phyloP scores from a whole-genome alignment of 2,797 vertebrate species.

The Silurus lanzhouensis region DNA sequence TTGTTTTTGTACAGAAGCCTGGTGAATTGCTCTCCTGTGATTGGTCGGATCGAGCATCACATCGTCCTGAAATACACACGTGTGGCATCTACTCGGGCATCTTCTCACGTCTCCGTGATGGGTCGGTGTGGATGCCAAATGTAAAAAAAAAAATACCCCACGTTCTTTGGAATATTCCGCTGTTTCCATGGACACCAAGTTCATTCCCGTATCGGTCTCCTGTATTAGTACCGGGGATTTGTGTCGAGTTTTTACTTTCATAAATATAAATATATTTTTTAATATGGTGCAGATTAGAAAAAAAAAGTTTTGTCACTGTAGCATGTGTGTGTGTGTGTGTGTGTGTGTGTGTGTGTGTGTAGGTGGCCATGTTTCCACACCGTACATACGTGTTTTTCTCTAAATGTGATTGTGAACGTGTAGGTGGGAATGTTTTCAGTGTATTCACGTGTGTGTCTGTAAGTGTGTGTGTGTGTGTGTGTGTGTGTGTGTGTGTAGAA shows the following conservation, averaged over 20 bases:
- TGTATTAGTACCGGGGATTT: background rate
- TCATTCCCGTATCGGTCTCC: background rate
- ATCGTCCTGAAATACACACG: conserved; percentile 3
- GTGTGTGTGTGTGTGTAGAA: conserved; percentile 1
- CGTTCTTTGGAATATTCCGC: conserved; percentile 60
- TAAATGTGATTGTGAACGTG: too few species aligned
- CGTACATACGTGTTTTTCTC: too few species aligned
- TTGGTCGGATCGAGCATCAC: background rate
- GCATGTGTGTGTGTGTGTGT: background rate
- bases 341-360: background rate
- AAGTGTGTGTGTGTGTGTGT: background rate
- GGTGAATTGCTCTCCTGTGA: background rate
- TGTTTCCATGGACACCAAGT: conserved; percentile 73
- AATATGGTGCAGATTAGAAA: background rate
- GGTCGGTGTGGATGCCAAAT: conserved; percentile 59
- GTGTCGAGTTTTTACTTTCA: background rate
- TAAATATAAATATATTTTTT: too few species aligned
- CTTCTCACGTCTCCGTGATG: conserved; percentile 56
- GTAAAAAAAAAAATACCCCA: conserved; percentile 39
- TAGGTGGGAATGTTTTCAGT: background rate
- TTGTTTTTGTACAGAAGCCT: background rate
- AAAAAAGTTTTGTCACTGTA: too few species aligned
- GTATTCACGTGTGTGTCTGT: background rate
- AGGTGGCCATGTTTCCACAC: background rate
- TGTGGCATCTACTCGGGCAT: conserved; percentile 70